Conservation (phyloP, 2,888 invertebrate genomes). For the Quadroppia sp. region DNA sequence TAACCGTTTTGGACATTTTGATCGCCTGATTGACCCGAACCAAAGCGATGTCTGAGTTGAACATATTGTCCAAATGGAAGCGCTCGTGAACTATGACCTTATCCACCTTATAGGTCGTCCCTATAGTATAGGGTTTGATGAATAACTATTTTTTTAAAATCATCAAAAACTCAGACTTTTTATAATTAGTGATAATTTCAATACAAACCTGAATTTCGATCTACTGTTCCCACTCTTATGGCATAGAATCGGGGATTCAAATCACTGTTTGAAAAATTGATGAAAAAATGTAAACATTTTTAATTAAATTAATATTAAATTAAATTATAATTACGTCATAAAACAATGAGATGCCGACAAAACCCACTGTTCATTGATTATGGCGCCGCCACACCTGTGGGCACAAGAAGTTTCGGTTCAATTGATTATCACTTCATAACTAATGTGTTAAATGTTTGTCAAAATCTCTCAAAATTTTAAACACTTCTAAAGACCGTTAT, state of each 20-base stretch:
- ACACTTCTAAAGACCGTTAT: too few species aligned
- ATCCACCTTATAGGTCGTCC: constrained; percentile 21
- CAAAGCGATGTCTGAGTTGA: constrained; percentile 13
- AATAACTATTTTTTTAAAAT: too few species aligned
- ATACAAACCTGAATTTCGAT: not conserved
- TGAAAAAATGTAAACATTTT: not conserved
- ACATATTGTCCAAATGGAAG: constrained; percentile 18
- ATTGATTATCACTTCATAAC: too few species aligned
- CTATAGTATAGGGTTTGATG: constrained; percentile 2
- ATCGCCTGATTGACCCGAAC: not conserved
- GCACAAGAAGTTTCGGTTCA: too few species aligned
- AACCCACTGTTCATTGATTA: constrained; percentile 44
- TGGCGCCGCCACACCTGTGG: constrained; percentile 45
- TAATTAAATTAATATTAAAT: not conserved
- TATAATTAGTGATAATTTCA: not conserved
- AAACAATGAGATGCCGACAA: constrained; percentile 47
- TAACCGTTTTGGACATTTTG: not conserved
- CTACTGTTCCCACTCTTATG: constrained; percentile 3
- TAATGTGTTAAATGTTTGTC: too few species aligned
- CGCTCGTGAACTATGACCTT: constrained; percentile 23
- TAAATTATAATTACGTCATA: not conserved
- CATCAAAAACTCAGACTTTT: not conserved
- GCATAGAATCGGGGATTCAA: not conserved
- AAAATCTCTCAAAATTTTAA: too few species aligned
- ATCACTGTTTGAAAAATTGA: not conserved